Conservation (phyloP, 2,113 vertebrate genomes). For the Tyto alba region DNA sequence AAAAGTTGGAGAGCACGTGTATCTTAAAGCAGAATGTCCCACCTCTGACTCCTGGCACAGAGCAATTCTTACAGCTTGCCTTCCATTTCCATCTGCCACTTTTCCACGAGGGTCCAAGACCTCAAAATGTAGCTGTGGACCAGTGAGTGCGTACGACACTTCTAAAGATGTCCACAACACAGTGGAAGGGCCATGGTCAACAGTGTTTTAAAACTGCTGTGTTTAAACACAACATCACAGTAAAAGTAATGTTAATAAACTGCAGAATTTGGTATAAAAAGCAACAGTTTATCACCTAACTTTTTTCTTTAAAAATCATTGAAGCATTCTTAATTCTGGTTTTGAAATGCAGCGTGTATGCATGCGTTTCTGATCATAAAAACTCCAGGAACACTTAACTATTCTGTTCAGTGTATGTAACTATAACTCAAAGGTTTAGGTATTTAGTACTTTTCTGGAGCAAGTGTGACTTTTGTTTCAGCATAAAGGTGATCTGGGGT, state of each 20-base stretch:
- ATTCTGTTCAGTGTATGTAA: accelerated
- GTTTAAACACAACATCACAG: not conserved
- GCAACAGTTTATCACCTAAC: not conserved
- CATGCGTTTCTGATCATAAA: not conserved
- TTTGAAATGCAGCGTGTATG: not conserved
- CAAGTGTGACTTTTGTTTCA: not conserved
- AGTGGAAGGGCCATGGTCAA: not conserved
- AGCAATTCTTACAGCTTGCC: not conserved
- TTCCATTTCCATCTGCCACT: not conserved
- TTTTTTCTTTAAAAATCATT: not conserved
- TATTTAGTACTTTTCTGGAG: not conserved
- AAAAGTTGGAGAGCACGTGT: not conserved
- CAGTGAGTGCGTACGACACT: accelerated
- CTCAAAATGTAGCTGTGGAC: not conserved
- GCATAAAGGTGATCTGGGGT: not conserved
- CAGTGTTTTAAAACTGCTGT: not conserved
- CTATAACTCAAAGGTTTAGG: not conserved
- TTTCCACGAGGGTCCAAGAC: not conserved
- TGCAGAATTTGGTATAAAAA: not conserved
- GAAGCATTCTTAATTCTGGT: not conserved
- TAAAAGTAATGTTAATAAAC: not conserved
- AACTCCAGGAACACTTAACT: not conserved
- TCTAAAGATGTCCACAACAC: not conserved
- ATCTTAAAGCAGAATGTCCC: not conserved
- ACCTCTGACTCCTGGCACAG: not conserved